Base-by-base conservation (phyloP, 2,888 invertebrate genomes). In the Rhopalosiphum nymphaeae region DNA sequence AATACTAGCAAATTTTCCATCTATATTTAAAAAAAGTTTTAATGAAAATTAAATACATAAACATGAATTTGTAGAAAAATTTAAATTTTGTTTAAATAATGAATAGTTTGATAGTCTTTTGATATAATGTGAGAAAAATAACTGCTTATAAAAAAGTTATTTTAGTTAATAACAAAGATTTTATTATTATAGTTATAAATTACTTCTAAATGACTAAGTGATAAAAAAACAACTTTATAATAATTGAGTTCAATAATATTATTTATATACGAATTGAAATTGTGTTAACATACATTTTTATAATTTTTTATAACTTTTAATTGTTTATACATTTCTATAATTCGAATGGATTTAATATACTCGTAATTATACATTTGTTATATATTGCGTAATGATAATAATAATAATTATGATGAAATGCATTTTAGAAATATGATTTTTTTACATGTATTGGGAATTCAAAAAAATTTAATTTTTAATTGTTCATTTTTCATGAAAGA, bases 1-100 rank as follows among this genome's bases (percentile, higher is more conserved):
- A 13, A 57, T 44, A 85, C 1, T 2, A 29, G 5, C 1, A 11
- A 85, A n/a, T 86, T 91, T 44, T 44, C 11, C n/a, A n/a, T 10
- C 26, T 91, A 25, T 0, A 86, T 85, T 91, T 26, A 46, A 57
- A 57, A 44, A 46, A 91, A 56, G n/a, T 57, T 91, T 86, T 57
- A 44, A 91, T 85, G 42, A 85, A 91, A 91, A 85, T 85, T 44
- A n/a, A 44, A 91, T 57, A 53, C 10, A n/a, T 5, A 85, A 57
- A 91, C 56, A 57, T 85, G 4, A 29, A 84, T 56, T 44, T 89
- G 9, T 29, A 91, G 29, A 91, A 29, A 84, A 91, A 84, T 29
- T 49, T 29, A n/a, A 84, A 56, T 85, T 57, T 11, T n/a, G 78
- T 78, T 57, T 46, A 89, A 89, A 46, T 89, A 61, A 61, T 46